Evolutionary conservation across 2,113 vertebrate genomes (phyloP), one percentile per base, ranked within the genome.

Genomic region (Labeo catla): DNA sequence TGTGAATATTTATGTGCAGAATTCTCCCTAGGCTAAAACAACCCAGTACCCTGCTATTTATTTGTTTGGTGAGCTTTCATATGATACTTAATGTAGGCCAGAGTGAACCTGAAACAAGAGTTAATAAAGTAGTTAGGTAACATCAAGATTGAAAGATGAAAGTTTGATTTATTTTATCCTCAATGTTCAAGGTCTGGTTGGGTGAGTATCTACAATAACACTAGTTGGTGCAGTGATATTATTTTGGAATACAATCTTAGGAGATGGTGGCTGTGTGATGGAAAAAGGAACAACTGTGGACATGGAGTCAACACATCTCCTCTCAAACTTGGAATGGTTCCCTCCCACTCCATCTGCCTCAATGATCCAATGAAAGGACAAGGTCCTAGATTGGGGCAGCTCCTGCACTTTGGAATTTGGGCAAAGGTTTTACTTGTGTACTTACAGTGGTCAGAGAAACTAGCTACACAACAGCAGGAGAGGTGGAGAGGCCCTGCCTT

Each of bases 401-500:
- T 81, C 52, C 49, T 85, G 78, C 73, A 68, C 78, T 89, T 36
- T 82, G 73, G 54, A 85, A 86, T 80, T 85, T 79, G 68, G 39
- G 54, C 43, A 68, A 65, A 81, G 70, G 80, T 84, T 86, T 87
- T 45, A 68, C 88, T 82, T 57, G 65, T 87, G 84, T 87, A 82
- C 57, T 83, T 73, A 73, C 47, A 79, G 65, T 19, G 13, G 39
- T 73, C 28, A 72, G 39, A 81, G 36, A 79, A 86, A 59, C 47
- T 78, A 57, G 73, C 66, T 76, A 86, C 19, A 61, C 63, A 70
- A 82, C 63, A 68, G 47, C 45, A 74, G 12, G 36, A 36, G 23
- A 68, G 74, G 59, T 52, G 12, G 73, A 83, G 21, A 83, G 28
- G 54, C 59, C 80, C 59, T 73, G 74, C 68, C 49, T 52, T 54